These are phyloP conservation scores for Calyptomena viridis DNA, from an alignment of 2,113 vertebrate species.

Conservation along the genomic window DNA sequence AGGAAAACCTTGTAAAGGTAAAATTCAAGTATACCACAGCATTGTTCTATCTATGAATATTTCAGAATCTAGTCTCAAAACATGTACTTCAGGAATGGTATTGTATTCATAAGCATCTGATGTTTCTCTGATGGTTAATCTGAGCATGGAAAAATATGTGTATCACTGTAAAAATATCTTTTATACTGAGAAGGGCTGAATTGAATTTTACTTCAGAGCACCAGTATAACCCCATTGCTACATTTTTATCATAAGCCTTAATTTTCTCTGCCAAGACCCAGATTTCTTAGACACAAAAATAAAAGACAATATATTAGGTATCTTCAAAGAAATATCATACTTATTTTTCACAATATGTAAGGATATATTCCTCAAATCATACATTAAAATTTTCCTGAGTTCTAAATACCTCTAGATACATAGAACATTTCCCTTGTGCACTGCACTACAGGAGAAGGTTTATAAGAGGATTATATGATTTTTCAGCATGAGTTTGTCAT, in stretches of 20 bases:
- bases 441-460: neutral
- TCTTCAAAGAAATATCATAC: neutral
- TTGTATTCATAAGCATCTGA: neutral
- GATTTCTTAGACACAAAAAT: neutral
- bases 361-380: neutral
- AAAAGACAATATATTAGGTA: neutral
- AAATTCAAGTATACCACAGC: neutral
- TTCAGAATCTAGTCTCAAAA: neutral
- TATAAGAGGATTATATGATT: neutral
- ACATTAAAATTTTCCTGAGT: neutral
- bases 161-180: neutral
- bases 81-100: neutral
- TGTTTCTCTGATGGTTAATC: neutral
- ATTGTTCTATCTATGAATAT: neutral
- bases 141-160: neutral
- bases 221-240: neutral
- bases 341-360: neutral
- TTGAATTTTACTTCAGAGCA: neutral
- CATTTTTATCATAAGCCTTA: neutral
- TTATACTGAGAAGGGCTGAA: neutral
- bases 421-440: neutral
- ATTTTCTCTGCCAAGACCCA: neutral
- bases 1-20: slow-evolving; percentile 81
- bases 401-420: neutral
- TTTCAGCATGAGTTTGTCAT: neutral